Evolutionary conservation across 2,888 invertebrate species (phyloP).

Genomic region (Trissoscelio sp.): DNA sequence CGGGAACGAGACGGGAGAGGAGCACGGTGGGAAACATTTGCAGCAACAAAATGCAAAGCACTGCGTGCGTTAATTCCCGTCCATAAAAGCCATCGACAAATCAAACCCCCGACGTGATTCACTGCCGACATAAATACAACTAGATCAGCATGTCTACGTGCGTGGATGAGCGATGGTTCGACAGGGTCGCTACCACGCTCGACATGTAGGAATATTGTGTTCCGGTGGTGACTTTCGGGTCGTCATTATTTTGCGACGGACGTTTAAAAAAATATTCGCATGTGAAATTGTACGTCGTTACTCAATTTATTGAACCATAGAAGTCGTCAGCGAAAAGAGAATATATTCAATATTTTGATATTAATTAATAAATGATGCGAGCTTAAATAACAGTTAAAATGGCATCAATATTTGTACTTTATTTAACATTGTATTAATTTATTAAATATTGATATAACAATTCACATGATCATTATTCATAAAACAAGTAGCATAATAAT

Average conservation of each 20-base stretch:
- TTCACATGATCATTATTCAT: too few relatives aligned
- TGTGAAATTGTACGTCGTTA: constrained; percentile 68
- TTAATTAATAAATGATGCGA: too few relatives aligned
- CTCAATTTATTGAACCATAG: constrained; percentile 67
- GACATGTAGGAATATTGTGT: constrained; percentile 69
- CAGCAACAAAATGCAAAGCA: constrained; percentile 82
- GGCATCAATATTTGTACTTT: too few relatives aligned
- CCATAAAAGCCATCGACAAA: constrained; percentile 83
- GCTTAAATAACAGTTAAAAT: too few relatives aligned
- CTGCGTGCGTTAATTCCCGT: constrained; percentile 82
- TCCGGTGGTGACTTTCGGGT: constrained; percentile 71
- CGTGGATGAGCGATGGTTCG: constrained; percentile 81
- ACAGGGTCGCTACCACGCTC: constrained; percentile 71
- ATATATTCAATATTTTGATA: constrained; percentile 68
- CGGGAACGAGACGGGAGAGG: constrained; percentile 57
- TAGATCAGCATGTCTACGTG: constrained; percentile 81
- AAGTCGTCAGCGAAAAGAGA: constrained; percentile 68
- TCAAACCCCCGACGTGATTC: constrained; percentile 82
- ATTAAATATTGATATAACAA: too few relatives aligned
- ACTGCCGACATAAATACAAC: constrained; percentile 83
- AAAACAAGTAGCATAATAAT: too few relatives aligned
- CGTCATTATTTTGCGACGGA: constrained; percentile 69
- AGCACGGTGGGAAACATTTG: constrained; percentile 76
- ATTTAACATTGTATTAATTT: too few relatives aligned
- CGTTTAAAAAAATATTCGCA: constrained; percentile 69